Percentiles rank a stretch among this genome's conserved stretches.
Evolutionary conservation across 2,113 vertebrate genomes (phyloP).

Genomic region (Cheirogaleus medius): DNA sequence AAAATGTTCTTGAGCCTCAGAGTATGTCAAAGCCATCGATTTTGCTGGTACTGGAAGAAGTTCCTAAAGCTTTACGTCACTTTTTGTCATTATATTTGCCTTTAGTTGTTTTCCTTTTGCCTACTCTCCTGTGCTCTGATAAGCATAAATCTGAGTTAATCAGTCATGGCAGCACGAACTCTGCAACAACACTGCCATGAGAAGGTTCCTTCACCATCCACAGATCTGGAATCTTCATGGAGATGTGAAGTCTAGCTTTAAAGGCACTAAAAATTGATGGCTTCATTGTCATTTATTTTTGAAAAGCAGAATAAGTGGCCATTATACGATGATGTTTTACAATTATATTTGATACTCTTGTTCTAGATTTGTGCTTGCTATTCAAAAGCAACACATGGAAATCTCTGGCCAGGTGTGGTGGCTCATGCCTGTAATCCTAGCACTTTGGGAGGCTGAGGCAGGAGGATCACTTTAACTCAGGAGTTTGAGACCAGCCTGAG

Average conservation of each 20-base stretch:
- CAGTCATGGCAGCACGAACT: too few species aligned
- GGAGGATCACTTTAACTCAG: too few species aligned
- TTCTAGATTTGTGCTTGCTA: slow-evolving; percentile 9
- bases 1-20: neutral
- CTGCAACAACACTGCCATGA: neutral
- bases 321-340: neutral
- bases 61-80: neutral
- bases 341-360: slow-evolving; percentile 7
- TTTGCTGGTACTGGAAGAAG: neutral
- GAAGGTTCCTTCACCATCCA: neutral
- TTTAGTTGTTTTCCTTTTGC: neutral
- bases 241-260: neutral
- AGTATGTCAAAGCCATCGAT: neutral
- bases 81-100: neutral
- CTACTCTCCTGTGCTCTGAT: neutral
- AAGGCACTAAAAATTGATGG: neutral
- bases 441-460: too few species aligned
- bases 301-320: neutral
- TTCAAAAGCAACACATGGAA: neutral
- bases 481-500: too few species aligned
- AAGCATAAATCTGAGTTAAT: neutral
- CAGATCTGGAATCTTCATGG: neutral
- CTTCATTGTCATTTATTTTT: slow-evolving; percentile 10
- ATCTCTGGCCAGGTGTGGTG: neutral
- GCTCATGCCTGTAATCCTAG: too few species aligned